phyloP scores from a whole-genome alignment of 23 tunicate genomes.

The Trididemnum nubilum region DNA sequence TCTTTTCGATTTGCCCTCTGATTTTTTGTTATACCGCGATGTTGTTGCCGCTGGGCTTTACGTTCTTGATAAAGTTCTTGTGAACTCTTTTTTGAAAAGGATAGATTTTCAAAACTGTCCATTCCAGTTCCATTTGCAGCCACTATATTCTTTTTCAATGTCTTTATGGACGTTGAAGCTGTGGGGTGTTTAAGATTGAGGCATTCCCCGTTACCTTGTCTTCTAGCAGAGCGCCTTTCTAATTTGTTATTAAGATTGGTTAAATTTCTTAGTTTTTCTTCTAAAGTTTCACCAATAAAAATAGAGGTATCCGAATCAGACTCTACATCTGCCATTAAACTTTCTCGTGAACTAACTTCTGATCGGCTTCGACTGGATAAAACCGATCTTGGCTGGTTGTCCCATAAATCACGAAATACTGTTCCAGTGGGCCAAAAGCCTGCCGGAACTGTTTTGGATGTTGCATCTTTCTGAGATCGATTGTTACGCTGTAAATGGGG shows the following conservation, averaged over 20 bases:
- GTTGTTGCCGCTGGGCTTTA: conserved; percentile 41
- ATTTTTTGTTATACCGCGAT: conserved; percentile 20
- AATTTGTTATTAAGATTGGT: conserved; percentile 59
- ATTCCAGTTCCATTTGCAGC: not conserved
- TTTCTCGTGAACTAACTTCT: conserved; percentile 42
- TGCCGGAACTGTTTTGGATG: not conserved
- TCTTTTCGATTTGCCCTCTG: conserved; percentile 25
- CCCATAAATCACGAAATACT: not conserved
- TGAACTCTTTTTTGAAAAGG: conserved; percentile 37
- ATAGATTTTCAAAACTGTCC: conserved; percentile 28
- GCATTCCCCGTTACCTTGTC: not conserved
- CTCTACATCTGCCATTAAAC: conserved; percentile 28
- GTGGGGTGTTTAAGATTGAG: not conserved
- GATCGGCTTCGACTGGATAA: conserved; percentile 2
- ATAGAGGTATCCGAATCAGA: conserved; percentile 66
- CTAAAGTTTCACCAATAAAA: conserved; percentile 53
- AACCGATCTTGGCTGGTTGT: not conserved
- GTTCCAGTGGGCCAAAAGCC: conserved; percentile 20
- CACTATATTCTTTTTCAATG: not conserved
- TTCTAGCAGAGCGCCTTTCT: conserved; percentile 47
- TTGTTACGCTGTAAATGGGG: not conserved
- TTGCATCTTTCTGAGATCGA: not conserved
- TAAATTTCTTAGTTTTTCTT: conserved; percentile 61
- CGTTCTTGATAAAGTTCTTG: conserved; percentile 62
- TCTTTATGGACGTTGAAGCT: not conserved